Percentiles rank a stretch among this genome's conserved stretches.
phyloP scores from a whole-genome alignment of 1,140 invertebrate species.

The Andricus grossulariae region DNA sequence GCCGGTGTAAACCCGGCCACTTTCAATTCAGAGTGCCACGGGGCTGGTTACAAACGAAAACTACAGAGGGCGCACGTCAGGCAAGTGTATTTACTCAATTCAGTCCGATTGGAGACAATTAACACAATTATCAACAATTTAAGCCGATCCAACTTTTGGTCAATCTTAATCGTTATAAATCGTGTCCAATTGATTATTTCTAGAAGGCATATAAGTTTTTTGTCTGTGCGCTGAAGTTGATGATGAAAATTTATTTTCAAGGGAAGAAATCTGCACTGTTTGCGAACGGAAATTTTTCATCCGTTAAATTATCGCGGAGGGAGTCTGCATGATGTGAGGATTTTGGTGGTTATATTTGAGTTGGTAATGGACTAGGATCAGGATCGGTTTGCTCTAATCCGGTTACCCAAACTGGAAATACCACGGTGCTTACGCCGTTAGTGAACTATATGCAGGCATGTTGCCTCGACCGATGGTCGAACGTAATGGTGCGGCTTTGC shows the following conservation, averaged over 20 bases:
- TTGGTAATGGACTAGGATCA: conserved; percentile 54
- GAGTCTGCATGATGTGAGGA: conserved; percentile 40
- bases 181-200: too few relatives aligned
- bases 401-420: conserved; percentile 56
- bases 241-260: background rate
- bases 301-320: conserved; percentile 44
- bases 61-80: too few relatives aligned
- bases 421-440: conserved; percentile 43
- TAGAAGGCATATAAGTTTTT: too few relatives aligned
- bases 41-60: too few relatives aligned
- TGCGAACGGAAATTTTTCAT: conserved; percentile 38
- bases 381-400: conserved; percentile 56
- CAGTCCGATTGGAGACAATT: too few relatives aligned
- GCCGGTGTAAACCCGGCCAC: too few relatives aligned
- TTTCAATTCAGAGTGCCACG: too few relatives aligned
- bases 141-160: too few relatives aligned
- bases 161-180: too few relatives aligned
- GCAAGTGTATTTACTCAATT: too few relatives aligned
- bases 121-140: too few relatives aligned
- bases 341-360: conserved; percentile 50
- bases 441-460: conserved; percentile 55
- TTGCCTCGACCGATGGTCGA: conserved; percentile 45
- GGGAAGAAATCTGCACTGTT: conserved; percentile 2
- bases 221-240: too few relatives aligned
- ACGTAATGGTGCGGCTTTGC: conserved; percentile 52